Evolutionary conservation across 2,888 invertebrate species (phyloP), one percentile per base, ranked within the genome.

Genomic region (Trachelus iudaicus): DNA sequence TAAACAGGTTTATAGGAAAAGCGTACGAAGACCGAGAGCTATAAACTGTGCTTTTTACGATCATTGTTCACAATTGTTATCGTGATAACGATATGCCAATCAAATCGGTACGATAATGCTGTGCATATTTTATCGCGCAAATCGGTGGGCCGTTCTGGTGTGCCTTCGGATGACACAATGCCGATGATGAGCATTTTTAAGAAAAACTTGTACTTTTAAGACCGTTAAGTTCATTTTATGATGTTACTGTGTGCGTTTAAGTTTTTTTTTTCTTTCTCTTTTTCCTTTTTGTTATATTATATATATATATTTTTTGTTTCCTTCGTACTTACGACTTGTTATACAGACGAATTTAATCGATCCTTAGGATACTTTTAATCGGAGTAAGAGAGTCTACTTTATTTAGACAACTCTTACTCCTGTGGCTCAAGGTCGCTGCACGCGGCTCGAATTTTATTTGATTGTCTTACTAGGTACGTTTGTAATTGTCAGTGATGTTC

Each of bases 91-190:
- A 56, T 56, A 56, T 56, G 56, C 56, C 56, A 56, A 56, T 56
- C 56, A 56, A 56, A 56, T 75, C 69, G 78, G 73, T 81, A 81
- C 73, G 30, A 56, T 79, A 75, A 73, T 75, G 33, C 73, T 31
- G 71, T 71, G 74, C 73, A 73, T 81, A 77, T 76, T 83, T 83
- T 79, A 80, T 80, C 79, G 78, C 75, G 81, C 77, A 81, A 81
- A 78, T 73, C 68, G 79, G 81, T 74, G 75, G 77, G 80, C 74
- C 73, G 73, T 78, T 84, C 75, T 83, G 77, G 81, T 85, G 81
- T 85, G 83, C 82, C 83, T 85, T 71, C 81, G 80, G 85, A 85
- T 85, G 85, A 84, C 84, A 83, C 85, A 83, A 85, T 83, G 83
- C 77, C 79, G 86, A 76, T 81, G 86, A 76, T 80, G 23, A 56